A percentile compares a stretch with the other conserved stretches of the same genome.
Evolutionary conservation across 2,797 vertebrate species (phyloP).

Genomic region (Setipinna tenuifilis): DNA sequence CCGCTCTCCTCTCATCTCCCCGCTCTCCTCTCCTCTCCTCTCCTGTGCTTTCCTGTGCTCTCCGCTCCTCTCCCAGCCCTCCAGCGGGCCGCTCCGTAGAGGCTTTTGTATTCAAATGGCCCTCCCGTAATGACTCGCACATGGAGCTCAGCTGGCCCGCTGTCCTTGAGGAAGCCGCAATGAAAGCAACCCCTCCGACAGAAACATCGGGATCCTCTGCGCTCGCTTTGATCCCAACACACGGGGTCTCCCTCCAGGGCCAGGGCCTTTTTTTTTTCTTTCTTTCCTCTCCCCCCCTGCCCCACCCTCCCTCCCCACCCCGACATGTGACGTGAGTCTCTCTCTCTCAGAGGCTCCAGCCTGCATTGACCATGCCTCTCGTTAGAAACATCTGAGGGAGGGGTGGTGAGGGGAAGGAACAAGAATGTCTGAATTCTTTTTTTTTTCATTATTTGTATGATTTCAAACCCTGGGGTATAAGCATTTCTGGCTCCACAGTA

Average conservation of each 20-base stretch:
- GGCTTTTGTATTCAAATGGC: conserved; percentile 78
- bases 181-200: conserved; percentile 74
- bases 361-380: conserved; percentile 65
- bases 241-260: conserved; percentile 55
- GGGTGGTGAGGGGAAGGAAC: conserved; percentile 52
- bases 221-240: conserved; percentile 71
- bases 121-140: conserved; percentile 68
- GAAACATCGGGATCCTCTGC: conserved; percentile 64
- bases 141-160: conserved; percentile 62
- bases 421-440: conserved; percentile 70
- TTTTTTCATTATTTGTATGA: conserved; percentile 71
- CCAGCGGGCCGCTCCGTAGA: background rate
- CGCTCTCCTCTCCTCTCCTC: background rate
- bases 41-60: conserved; percentile 46
- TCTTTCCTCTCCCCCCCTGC: conserved; percentile 22
- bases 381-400: conserved; percentile 35
- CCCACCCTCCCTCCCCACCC: conserved; percentile 51
- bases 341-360: conserved; percentile 72
- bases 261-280: background rate
- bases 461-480: conserved; percentile 75
- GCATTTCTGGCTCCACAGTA: conserved; percentile 75
- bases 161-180: conserved; percentile 71
- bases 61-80: conserved; percentile 52
- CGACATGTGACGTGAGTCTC: conserved; percentile 71
- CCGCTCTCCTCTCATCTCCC: conserved; percentile 33